Conservation (phyloP, 2,113 vertebrate species). For the Platanista minor region DNA sequence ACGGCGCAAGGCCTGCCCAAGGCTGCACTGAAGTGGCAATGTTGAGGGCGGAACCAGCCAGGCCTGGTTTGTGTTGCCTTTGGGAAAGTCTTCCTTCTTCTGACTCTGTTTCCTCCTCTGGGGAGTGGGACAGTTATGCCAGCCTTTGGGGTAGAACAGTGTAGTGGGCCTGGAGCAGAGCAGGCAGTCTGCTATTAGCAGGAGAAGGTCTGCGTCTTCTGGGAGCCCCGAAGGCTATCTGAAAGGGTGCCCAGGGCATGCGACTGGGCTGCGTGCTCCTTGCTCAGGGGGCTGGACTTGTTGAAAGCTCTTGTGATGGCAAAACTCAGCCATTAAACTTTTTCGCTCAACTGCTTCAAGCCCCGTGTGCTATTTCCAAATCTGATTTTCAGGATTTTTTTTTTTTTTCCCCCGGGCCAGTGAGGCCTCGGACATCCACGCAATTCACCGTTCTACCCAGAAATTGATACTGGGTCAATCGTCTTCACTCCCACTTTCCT, state of each 20-base stretch:
- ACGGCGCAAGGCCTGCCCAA: not conserved
- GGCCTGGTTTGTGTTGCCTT: not conserved
- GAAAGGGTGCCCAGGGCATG: not conserved
- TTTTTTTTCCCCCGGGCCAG: not conserved
- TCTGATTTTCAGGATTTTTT: not conserved
- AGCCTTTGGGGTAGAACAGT: not conserved
- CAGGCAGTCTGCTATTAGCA: not conserved
- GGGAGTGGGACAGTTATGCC: not conserved
- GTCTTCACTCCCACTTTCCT: not conserved
- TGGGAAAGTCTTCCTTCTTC: not conserved
- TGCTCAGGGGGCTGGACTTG: not conserved
- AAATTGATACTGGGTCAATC: constrained; percentile 29
- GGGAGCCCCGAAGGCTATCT: not conserved
- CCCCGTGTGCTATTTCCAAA: not conserved
- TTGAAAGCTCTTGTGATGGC: not conserved
- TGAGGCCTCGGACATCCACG: not conserved
- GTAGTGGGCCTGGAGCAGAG: not conserved
- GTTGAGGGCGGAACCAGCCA: not conserved
- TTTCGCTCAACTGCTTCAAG: not conserved
- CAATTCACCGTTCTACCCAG: constrained; percentile 11
- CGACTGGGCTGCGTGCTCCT: not conserved
- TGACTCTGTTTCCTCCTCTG: not conserved
- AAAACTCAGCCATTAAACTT: not conserved
- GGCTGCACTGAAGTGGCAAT: not conserved
- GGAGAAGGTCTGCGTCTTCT: not conserved